Conservation (phyloP, 2,888 invertebrate genomes). For the Orthonevra nobilis region DNA sequence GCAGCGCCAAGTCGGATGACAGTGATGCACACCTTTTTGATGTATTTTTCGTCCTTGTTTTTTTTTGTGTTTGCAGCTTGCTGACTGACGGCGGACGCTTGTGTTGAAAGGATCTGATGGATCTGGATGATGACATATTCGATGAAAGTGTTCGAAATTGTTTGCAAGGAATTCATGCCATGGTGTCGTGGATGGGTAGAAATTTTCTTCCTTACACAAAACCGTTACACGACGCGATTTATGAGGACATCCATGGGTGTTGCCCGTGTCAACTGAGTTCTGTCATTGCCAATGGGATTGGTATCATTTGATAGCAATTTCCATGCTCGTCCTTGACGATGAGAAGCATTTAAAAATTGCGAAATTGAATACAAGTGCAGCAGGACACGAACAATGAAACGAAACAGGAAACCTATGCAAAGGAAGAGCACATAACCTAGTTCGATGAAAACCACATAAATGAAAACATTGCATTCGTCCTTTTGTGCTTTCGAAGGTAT, state of each 20-base stretch:
- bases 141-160: conserved; percentile 32
- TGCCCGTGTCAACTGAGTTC: conserved; percentile 35
- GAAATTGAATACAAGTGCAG: conserved; percentile 29
- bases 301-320: conserved; percentile 19
- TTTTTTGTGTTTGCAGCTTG: background rate
- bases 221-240: conserved; percentile 57
- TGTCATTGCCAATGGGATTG: conserved; percentile 3
- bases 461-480: conserved; percentile 18
- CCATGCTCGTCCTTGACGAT: conserved; percentile 2
- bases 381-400: conserved; percentile 19
- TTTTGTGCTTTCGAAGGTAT: no score
- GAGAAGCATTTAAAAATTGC: conserved; percentile 27
- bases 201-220: conserved; percentile 34
- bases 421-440: conserved; percentile 33
- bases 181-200: conserved; percentile 24
- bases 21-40: conserved; percentile 62
- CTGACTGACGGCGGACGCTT: no score
- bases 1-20: conserved; percentile 27
- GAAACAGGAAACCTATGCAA: conserved; percentile 18
- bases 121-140: conserved; percentile 20
- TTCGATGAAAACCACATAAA: conserved; percentile 2
- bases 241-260: conserved; percentile 35
- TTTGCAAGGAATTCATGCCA: conserved; percentile 51
- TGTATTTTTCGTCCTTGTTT: conserved; percentile 20
- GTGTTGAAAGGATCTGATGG: no score